Percentiles rank a stretch among this genome's conserved stretches.
Conservation (phyloP, 2,797 vertebrate genomes). For the Thunnus albacares region DNA sequence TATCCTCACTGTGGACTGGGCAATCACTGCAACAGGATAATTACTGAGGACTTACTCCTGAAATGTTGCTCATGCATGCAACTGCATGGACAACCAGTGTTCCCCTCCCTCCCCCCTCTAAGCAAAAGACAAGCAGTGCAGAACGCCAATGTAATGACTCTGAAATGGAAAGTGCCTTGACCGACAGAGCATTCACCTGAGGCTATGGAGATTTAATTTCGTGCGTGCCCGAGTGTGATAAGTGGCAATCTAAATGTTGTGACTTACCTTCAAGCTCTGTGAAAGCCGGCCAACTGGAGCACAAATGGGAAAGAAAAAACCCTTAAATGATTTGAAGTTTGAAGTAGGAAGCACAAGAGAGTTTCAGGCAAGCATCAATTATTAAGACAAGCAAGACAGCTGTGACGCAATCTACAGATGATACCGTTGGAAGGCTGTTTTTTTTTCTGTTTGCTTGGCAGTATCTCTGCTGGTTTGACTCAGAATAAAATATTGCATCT, state of each 20-base stretch:
- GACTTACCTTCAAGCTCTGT: slow-evolving; percentile 68
- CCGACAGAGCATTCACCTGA: slow-evolving; percentile 69
- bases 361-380: slow-evolving; percentile 65
- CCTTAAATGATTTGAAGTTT: slow-evolving; percentile 36
- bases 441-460: slow-evolving; percentile 4
- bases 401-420: slow-evolving; percentile 29
- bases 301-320: slow-evolving; percentile 1
- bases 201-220: slow-evolving; percentile 67
- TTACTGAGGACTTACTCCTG: slow-evolving; percentile 28
- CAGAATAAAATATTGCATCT: slow-evolving; percentile 26
- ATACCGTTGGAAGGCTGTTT: not conserved
- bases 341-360: slow-evolving; percentile 30
- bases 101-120: not conserved
- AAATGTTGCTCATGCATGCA: slow-evolving; percentile 35
- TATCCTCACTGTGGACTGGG: slow-evolving; percentile 18
- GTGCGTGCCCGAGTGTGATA: slow-evolving; percentile 69
- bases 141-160: slow-evolving; percentile 60
- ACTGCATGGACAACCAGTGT: slow-evolving; percentile 1
- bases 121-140: slow-evolving; percentile 46
- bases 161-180: slow-evolving; percentile 65
- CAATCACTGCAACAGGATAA: slow-evolving; percentile 31
- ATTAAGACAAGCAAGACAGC: slow-evolving; percentile 56
- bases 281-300: slow-evolving; percentile 47
- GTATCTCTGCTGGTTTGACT: slow-evolving; percentile 17
- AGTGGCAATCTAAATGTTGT: slow-evolving; percentile 64